Evolutionary conservation across 2,797 vertebrate genomes (phyloP), one percentile per base, ranked within the genome.

Genomic region (Pseudopleuronectes americanus): DNA sequence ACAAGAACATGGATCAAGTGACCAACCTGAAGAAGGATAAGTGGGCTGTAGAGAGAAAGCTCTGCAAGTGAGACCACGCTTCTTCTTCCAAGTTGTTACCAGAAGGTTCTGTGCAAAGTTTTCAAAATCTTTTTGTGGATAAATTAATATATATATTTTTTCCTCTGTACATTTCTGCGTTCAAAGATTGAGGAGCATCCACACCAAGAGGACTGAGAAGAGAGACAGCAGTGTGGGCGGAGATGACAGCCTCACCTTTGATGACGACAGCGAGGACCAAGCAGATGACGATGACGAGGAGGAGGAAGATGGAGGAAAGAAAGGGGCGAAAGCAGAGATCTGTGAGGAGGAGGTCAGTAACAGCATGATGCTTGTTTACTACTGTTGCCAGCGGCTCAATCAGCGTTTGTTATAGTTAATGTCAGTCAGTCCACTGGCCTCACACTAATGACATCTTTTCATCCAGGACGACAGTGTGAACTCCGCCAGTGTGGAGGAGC

Each of bases 1-100:
- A 99, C 90, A 98, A 97, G 94, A 98, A 95, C 88, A 98, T 99
- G 64, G 97, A 99, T 84, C 94, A 95, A 80, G 98, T 99, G 96
- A 97, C 96, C 89, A 98, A 96, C 90, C 92, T 99, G 87, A 95
- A 96, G 85, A 96, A 96, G 94, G 97, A 99, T 91, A 99, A 98
- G 84, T 97, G 97, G 96, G 91, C 94, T 76, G 94, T 97, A 23
- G 97, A 99, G 93, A 96, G 97, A 82, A 96, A 96, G 83, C 96
- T 99, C 77, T 96, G 97, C 87, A 98, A 98, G 97, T 99, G 94
- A 97, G 97, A 96, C 60, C 24, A 57, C 21, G 0, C 36, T 22
- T 66, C 14, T 22, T 66, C 14, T 41, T 52, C 21, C 57, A 8
- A 19, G 14, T 4, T 61, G 41, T 65, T 47, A 16, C 21, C 31